Percentiles rank a stretch among this genome's conserved stretches.
Conservation (phyloP, 2,888 invertebrate genomes). For the Iphiclides podalirius region DNA sequence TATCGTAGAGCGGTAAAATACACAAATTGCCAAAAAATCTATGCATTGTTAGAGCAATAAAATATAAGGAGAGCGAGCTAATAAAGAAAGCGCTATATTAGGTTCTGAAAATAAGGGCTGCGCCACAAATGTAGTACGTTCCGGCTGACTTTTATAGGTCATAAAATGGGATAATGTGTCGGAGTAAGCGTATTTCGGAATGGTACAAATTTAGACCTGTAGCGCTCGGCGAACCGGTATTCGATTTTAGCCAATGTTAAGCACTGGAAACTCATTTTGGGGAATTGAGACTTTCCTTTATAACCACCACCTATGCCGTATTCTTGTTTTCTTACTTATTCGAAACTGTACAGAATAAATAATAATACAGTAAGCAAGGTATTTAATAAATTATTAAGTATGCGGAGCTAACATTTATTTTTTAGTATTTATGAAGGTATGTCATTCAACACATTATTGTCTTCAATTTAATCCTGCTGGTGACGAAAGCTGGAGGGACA, state of each 20-base stretch:
- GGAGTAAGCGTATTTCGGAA: constrained; percentile 75
- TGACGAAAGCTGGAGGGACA: too few species aligned
- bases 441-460: too few species aligned
- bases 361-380: too few species aligned
- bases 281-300: constrained; percentile 26
- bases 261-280: constrained; percentile 40
- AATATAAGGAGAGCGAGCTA: constrained; percentile 61
- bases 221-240: constrained; percentile 51
- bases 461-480: too few species aligned
- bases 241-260: constrained; percentile 62
- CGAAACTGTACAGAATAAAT: too few species aligned
- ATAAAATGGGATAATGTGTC: constrained; percentile 77
- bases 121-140: constrained; percentile 73
- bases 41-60: constrained; percentile 62
- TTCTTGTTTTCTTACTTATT: too few species aligned
- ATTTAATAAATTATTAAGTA: too few species aligned
- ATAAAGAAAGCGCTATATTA: constrained; percentile 72
- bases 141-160: constrained; percentile 75
- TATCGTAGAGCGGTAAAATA: constrained; percentile 62
- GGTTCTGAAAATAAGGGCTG: constrained; percentile 74
- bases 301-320: too few species aligned
- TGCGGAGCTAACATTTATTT: too few species aligned
- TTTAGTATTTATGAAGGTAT: too few species aligned
- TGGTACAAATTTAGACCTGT: constrained; percentile 74
- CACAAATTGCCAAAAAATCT: constrained; percentile 66